phyloP scores from a whole-genome alignment of 37 sponge, comb jelly and placozoan genomes.

The Spongilla lacustris region DNA sequence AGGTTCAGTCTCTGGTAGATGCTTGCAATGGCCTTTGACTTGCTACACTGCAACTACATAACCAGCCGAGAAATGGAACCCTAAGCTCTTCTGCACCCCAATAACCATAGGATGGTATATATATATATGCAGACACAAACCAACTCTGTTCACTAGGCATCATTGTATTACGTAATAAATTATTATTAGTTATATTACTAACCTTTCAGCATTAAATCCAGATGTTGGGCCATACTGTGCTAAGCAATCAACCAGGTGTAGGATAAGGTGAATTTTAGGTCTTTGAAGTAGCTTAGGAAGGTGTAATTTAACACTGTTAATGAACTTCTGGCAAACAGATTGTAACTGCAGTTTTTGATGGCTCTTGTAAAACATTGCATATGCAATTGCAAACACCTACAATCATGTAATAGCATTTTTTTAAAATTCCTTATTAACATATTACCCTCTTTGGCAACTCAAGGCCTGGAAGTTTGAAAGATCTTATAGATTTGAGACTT shows the following conservation, averaged over 20 bases:
- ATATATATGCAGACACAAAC: too few relatives aligned
- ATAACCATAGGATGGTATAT: too few relatives aligned
- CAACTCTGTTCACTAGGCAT: too few relatives aligned
- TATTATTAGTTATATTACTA: too few relatives aligned
- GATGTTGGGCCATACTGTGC: conserved; percentile 39
- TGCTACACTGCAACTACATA: too few relatives aligned
- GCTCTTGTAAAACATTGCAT: not conserved
- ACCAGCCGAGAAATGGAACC: too few relatives aligned
- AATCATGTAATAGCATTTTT: too few relatives aligned
- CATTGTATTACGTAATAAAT: too few relatives aligned
- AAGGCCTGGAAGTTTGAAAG: not conserved
- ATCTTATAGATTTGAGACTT: not conserved
- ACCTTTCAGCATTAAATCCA: conserved; percentile 45
- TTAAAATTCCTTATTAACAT: not conserved
- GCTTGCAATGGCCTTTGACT: too few relatives aligned
- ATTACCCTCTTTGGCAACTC: not conserved
- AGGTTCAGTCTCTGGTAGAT: too few relatives aligned
- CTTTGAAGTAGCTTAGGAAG: conserved; percentile 8
- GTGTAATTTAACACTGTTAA: not conserved
- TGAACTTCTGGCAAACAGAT: too few relatives aligned
- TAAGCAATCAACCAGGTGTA: conserved; percentile 33
- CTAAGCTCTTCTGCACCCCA: too few relatives aligned
- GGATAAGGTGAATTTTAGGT: conserved; percentile 29
- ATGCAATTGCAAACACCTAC: conserved; percentile 35
- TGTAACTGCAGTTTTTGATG: not conserved